Evolutionary conservation across 2,888 invertebrate genomes (phyloP).

Genomic region (Uropetala carovei): DNA sequence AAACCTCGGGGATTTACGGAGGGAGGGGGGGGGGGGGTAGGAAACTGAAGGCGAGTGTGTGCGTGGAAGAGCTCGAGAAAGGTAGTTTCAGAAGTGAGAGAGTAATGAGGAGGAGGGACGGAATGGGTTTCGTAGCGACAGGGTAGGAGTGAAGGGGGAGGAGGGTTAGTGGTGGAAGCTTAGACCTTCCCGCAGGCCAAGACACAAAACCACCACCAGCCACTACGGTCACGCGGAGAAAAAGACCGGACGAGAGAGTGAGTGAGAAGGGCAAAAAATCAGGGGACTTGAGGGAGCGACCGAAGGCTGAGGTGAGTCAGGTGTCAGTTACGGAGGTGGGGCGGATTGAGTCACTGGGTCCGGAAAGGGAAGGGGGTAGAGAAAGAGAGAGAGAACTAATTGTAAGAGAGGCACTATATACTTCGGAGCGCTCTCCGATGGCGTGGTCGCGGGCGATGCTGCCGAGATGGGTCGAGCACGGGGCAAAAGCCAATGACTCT

Average conservation of each 20-base stretch:
- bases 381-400: background rate
- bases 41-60: too few species aligned
- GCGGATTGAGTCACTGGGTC: constrained; percentile 23
- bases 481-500: background rate
- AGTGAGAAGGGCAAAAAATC: background rate
- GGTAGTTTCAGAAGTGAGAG: background rate
- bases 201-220: constrained; percentile 43
- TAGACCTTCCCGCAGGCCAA: constrained; percentile 60
- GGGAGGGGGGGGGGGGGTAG: too few species aligned
- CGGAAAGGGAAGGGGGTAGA: background rate
- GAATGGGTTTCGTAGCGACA: background rate
- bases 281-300: background rate
- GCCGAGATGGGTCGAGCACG: background rate
- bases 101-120: background rate
- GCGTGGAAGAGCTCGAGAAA: background rate
- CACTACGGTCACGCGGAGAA: background rate
- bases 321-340: constrained; percentile 34
- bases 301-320: constrained; percentile 33
- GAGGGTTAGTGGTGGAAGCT: background rate
- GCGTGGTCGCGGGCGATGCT: background rate
- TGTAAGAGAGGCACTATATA: background rate
- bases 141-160: background rate
- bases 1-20: too few species aligned
- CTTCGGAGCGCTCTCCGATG: constrained; percentile 4
- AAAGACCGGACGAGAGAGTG: background rate